Evolutionary conservation across 2,113 vertebrate genomes (phyloP).

Genomic region (Nestor notabilis): DNA sequence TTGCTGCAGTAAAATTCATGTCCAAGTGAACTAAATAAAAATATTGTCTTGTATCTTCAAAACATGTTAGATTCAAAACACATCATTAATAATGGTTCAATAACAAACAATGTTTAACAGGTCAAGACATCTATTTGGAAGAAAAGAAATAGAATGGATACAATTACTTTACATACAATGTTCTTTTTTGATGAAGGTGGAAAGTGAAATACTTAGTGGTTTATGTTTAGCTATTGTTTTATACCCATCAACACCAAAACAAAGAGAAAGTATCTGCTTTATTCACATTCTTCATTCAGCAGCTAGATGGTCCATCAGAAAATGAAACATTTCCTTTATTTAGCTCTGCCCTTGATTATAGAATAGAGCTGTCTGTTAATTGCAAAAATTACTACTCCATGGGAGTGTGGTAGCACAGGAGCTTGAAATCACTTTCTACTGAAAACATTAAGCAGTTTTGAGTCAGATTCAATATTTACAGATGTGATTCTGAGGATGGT

Average conservation of each 20-base stretch:
- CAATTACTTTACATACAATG: background rate
- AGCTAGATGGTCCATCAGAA: background rate
- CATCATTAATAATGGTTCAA: background rate
- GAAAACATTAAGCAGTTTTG: background rate
- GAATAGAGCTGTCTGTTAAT: background rate
- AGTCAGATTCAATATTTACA: background rate
- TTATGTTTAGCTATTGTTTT: background rate
- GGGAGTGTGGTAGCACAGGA: background rate
- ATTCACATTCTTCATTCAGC: background rate
- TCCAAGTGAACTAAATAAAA: background rate
- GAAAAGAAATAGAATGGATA: background rate
- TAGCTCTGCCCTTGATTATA: background rate
- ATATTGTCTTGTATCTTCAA: background rate
- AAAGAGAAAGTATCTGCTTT: background rate
- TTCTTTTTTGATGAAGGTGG: background rate
- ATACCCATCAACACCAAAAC: background rate
- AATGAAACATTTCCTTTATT: background rate
- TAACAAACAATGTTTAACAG: background rate
- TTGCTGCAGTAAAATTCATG: background rate
- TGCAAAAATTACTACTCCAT: background rate
- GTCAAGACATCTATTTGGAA: background rate
- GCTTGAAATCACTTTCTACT: background rate
- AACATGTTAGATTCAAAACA: background rate
- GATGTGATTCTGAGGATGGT: background rate
- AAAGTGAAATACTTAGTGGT: background rate